These are phyloP conservation scores for Stenurella melanura DNA, from an alignment of 2,888 invertebrate species.

Conservation along the genomic window DNA sequence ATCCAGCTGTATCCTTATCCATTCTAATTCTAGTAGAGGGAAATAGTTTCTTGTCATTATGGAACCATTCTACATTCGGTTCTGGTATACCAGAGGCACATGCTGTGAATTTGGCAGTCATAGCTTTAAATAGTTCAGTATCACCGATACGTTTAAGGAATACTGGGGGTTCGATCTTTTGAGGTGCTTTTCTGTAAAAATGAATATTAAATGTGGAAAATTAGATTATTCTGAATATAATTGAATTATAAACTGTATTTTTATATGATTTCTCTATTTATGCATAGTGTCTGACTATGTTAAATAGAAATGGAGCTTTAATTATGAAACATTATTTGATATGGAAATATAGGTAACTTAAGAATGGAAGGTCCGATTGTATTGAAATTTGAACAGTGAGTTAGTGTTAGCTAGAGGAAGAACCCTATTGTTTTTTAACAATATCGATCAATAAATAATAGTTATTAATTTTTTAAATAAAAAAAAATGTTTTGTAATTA, in stretches of 20 bases:
- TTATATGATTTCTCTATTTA: too few relatives aligned
- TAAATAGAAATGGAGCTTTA: neutral
- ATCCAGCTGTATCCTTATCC: constrained; percentile 88
- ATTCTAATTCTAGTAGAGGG: constrained; percentile 88
- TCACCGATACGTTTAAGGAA: constrained; percentile 94
- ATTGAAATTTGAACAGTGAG: too few relatives aligned
- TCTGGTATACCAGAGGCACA: constrained; percentile 91
- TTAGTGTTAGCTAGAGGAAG: too few relatives aligned
- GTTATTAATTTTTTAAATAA: too few relatives aligned
- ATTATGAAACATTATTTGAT: neutral
- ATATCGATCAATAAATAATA: too few relatives aligned
- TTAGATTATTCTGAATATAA: too few relatives aligned
- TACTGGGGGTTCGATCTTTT: constrained; percentile 87
- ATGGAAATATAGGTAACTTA: too few relatives aligned
- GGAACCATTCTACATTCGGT: constrained; percentile 91
- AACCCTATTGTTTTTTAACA: too few relatives aligned
- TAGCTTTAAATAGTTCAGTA: constrained; percentile 89
- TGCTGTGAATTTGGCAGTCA: constrained; percentile 95
- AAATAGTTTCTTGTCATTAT: constrained; percentile 86
- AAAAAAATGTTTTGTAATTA: too few relatives aligned
- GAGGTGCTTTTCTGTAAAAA: constrained; percentile 79
- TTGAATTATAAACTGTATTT: too few relatives aligned
- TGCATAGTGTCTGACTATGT: neutral
- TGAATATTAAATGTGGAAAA: neutral
- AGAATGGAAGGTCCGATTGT: too few relatives aligned